Evolutionary conservation across 2,797 vertebrate genomes (phyloP).

Genomic region (Cuculus canorus): DNA sequence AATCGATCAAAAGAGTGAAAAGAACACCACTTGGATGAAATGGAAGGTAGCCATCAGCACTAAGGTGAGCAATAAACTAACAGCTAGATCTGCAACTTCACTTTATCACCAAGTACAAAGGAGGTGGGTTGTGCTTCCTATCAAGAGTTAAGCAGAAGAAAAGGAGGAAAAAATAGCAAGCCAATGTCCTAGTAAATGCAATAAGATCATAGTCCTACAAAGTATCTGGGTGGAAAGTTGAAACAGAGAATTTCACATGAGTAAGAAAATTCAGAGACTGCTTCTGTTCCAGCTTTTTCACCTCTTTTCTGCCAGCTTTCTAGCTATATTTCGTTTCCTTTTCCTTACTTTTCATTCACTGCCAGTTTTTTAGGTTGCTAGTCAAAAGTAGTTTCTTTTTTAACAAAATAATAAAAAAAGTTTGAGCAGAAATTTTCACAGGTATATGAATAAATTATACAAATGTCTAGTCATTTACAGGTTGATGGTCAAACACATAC

Average conservation of each 20-base stretch:
- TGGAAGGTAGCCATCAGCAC: neutral
- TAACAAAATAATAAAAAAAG: neutral
- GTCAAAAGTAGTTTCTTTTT: neutral
- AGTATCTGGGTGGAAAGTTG: neutral
- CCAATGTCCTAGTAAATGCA: neutral
- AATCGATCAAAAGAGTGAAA: neutral
- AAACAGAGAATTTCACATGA: neutral
- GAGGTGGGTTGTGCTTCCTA: neutral
- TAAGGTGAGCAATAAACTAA: neutral
- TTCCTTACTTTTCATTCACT: neutral
- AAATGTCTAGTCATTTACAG: neutral
- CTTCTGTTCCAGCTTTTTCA: neutral
- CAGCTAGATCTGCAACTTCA: neutral
- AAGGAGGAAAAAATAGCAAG: neutral
- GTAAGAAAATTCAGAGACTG: neutral
- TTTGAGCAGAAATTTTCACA: neutral
- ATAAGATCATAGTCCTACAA: neutral
- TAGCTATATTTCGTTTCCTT: neutral
- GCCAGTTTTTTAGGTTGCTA: neutral
- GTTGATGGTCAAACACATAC: neutral
- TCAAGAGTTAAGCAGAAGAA: neutral
- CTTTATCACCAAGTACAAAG: neutral
- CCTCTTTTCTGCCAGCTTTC: neutral
- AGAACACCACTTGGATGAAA: neutral
- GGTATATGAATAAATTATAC: neutral